Conservation (phyloP, 2,113 vertebrate genomes). For the Forbesichthys agassizii region DNA sequence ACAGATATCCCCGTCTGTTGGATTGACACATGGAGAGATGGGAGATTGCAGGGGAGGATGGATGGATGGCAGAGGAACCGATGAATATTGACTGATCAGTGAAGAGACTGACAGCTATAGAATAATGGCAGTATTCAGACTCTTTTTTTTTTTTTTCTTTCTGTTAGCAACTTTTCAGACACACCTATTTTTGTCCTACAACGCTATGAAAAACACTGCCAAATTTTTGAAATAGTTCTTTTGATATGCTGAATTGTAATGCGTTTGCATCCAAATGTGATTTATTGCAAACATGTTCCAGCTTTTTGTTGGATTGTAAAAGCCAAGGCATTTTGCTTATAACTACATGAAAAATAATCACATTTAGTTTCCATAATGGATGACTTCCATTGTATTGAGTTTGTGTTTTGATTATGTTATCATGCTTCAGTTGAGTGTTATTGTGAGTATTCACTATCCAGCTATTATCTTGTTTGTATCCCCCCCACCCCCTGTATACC, state of each 20-base stretch:
- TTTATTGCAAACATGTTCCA: conserved; percentile 67
- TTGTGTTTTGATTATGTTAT: conserved; percentile 76
- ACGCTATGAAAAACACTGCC: conserved; percentile 56
- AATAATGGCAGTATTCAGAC: conserved; percentile 67
- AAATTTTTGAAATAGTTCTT: conserved; percentile 62
- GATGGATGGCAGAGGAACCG: conserved; percentile 61
- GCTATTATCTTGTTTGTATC: conserved; percentile 66
- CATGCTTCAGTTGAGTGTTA: conserved; percentile 72
- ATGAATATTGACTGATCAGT: conserved; percentile 75
- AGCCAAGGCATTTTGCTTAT: conserved; percentile 62
- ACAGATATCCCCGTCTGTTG: conserved; percentile 49
- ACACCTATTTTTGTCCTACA: conserved; percentile 66
- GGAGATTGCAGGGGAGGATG: conserved; percentile 71
- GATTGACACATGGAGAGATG: conserved; percentile 71
- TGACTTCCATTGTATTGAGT: conserved; percentile 65
- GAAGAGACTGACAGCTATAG: conserved; percentile 69
- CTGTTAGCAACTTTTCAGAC: conserved; percentile 53
- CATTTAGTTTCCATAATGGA: conserved; percentile 69
- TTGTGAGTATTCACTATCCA: conserved; percentile 54
- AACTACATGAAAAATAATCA: conserved; percentile 70
- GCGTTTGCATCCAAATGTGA: conserved; percentile 71
- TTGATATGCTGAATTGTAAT: conserved; percentile 65
- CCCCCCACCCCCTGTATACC: too few relatives aligned
- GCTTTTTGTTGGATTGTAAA: conserved; percentile 68
- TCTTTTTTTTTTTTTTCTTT: conserved; percentile 9